A percentile compares a stretch with the other conserved stretches of the same genome.
phyloP scores from a whole-genome alignment of 2,797 vertebrate species.

The Eurystomus glaucurus region DNA sequence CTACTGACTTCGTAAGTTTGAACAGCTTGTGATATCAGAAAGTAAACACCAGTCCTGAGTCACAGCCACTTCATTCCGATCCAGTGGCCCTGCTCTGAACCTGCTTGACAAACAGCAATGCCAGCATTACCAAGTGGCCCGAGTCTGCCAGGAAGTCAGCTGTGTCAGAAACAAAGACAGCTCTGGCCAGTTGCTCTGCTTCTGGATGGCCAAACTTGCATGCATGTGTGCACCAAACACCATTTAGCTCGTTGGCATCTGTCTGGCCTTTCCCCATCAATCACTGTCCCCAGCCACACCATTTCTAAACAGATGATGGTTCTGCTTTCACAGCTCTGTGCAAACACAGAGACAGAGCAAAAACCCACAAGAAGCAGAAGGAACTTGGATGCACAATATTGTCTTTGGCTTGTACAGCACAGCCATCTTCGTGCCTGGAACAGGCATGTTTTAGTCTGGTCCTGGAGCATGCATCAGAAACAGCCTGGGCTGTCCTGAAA shows the following conservation, averaged over 20 bases:
- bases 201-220: background rate
- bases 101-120: background rate
- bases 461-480: background rate
- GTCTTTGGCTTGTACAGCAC: background rate
- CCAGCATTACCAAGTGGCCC: background rate
- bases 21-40: background rate
- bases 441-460: background rate
- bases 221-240: background rate
- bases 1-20: background rate
- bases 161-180: background rate
- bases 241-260: background rate
- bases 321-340: background rate
- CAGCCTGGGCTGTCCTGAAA: background rate
- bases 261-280: background rate
- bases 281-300: background rate
- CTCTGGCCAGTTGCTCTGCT: rapidly evolving
- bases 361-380: constrained; percentile 4
- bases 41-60: background rate
- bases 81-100: background rate
- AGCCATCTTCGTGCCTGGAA: background rate
- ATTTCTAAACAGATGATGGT: background rate
- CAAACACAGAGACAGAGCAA: background rate
- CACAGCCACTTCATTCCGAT: background rate
- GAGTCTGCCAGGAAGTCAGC: background rate
- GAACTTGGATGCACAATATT: background rate